Base-by-base conservation (phyloP, 2,888 invertebrate genomes). In the Nymphalis urticae region DNA sequence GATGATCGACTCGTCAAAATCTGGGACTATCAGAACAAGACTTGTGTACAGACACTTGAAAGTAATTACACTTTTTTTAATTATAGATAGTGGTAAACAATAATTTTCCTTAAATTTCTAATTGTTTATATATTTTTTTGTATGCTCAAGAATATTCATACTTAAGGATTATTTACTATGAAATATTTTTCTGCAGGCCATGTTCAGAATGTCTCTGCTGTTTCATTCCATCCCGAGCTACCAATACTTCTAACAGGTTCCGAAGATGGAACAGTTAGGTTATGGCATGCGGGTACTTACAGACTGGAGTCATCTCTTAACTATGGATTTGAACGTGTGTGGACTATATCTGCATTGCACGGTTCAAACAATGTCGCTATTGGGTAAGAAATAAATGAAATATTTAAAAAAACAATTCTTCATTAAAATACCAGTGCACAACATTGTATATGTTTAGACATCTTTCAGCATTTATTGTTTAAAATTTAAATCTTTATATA, bases 21-120 rank as follows among this genome's bases (percentile, higher is more conserved):
- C 80, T 99, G 99, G 99, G 99, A 99, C 85, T 99, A 99, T 86
- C 97, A 99, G 89, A 99, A 99, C 89, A 99, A 99, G 93, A 99
- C 98, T 0, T 99, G 99, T 87, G 99, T 99, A 0, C 99, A 99
- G 86, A 99, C 99, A 0, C 92, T 99, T 71, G 99, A 99, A 89
- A 96, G 93, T 90, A 78, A 74, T 68, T 42, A n/a, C n/a, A 36
- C 4, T 8, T 58, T 62, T 62, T 56, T 51, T 51, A 53, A 53
- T 32, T 32, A 6, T 27, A 27, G 27, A 27, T 27, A 27, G 27
- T 27, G 21, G 21, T 21, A 1, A 21, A 21, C 21, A 21, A 21
- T 21, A 21, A 21, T 21, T 21, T 21, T 21, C 21, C 21, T 21
- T 21, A 21, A 21, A 21, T 21, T 1, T 21, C 2, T 1, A 21